Percentiles rank a stretch among this genome's conserved stretches.
These are phyloP conservation scores for Cyphomyrmex costatus DNA, from an alignment of 1,140 invertebrate genomes.

Conservation along the genomic window DNA sequence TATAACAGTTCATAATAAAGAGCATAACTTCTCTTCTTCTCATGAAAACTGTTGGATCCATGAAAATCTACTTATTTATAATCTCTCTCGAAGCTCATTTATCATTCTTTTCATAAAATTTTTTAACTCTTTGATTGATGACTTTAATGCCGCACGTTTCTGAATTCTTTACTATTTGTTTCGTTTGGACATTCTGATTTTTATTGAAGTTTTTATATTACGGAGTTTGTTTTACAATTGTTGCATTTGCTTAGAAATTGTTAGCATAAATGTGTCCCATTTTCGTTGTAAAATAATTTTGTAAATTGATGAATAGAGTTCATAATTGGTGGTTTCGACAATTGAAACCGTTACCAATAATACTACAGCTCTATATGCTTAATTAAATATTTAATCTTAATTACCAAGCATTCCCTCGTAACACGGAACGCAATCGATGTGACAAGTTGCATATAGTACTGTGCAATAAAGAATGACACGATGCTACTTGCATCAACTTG, in stretches of 20 bases:
- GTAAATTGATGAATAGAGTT: neutral
- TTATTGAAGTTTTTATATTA: neutral
- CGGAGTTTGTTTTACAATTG: neutral
- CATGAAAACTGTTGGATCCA: neutral
- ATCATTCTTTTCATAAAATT: neutral
- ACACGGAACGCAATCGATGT: constrained; percentile 3
- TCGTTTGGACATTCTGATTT: neutral
- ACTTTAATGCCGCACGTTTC: constrained; percentile 43
- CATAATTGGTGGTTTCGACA: neutral
- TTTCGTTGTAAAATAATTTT: neutral
- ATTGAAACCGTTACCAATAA: neutral
- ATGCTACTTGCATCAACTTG: constrained; percentile 40
- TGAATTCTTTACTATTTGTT: constrained; percentile 27
- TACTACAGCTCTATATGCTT: neutral
- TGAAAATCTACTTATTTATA: neutral
- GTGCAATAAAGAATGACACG: constrained; percentile 29
- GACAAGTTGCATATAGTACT: constrained; percentile 24
- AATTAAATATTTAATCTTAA: neutral
- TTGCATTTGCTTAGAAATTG: neutral
- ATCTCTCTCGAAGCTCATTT: neutral
- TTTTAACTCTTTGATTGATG: constrained; percentile 7
- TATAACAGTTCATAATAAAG: neutral
- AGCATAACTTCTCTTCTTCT: constrained; percentile 8
- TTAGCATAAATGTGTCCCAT: no score
- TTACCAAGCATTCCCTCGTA: neutral